phyloP scores from a whole-genome alignment of 2,113 vertebrate genomes.

The Falco punctatus region DNA sequence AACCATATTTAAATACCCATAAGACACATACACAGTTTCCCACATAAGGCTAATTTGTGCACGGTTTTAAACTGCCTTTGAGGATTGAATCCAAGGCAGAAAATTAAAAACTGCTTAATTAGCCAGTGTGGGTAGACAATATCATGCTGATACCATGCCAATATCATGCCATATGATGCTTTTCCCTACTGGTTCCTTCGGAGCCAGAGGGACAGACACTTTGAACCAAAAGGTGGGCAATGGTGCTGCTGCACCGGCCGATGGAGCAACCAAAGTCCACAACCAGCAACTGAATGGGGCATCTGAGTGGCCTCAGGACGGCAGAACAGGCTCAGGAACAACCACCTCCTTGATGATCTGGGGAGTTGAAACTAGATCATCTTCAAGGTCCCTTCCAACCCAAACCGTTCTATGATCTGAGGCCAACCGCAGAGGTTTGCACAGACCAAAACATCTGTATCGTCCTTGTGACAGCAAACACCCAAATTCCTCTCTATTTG shows the following conservation, averaged over 20 bases:
- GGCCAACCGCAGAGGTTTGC: background rate
- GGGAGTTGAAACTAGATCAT: too few species aligned
- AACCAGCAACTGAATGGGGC: background rate
- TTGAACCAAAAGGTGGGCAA: background rate
- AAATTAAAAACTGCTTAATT: background rate
- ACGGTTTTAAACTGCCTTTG: background rate
- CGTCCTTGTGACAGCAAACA: conserved; percentile 23
- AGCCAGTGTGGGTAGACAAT: background rate
- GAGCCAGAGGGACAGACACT: background rate
- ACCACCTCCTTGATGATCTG: fast-evolving
- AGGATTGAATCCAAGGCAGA: background rate
- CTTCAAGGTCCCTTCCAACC: too few species aligned
- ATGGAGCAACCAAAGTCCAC: background rate
- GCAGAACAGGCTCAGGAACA: background rate
- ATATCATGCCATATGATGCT: background rate
- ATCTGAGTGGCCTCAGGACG: background rate
- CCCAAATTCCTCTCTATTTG: conserved; percentile 7
- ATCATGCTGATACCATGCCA: background rate
- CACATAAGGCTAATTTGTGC: background rate
- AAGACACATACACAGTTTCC: background rate
- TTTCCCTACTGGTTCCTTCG: fast-evolving
- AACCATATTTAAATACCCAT: background rate
- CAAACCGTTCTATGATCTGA: background rate
- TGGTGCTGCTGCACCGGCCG: fast-evolving
- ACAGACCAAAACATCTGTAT: conserved; percentile 1